Evolutionary conservation across 2,888 invertebrate species (phyloP), one percentile per base, ranked within the genome.

Genomic region (Acleris literana): DNA sequence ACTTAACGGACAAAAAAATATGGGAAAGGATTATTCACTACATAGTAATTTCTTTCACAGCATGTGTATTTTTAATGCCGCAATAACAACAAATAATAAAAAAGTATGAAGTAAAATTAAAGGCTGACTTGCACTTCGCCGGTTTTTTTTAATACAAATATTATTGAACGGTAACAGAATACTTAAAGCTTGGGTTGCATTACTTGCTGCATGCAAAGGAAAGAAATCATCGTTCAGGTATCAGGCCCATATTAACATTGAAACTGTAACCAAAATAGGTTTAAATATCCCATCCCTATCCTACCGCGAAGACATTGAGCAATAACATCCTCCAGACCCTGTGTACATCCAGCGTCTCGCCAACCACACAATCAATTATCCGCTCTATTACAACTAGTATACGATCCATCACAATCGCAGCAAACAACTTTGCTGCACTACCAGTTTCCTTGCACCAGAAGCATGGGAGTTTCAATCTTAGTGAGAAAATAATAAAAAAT

Each of bases 321-420:
- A 87, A 88, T 88, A 86, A 85, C 87, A 87, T 88, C 86, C 86
- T 87, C 75, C 73, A 72, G 76, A 80, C 76, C 74, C 79, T 76
- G 78, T 75, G 77, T 82, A 83, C 82, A 86, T 83, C 86, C 82
- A 86, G 81, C 82, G 82, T 78, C 72, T 72, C 70, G 63, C 69
- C 33, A 58, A 52, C 39, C 22, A 39, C 52, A 33, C 75, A 71
- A 70, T 51, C 64, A 1, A 70, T 44, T 57, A 71, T 60, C 64
- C 60, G 43, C 68, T 46, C 66, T 72, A 75, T 53, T 20, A 1
- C 25, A 0, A 60, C 17, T 13, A 0, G 0, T 22, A 70, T 70
- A 77, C 69, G 63, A 67, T 39, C 22, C 49, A 67, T 16, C 18
- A 13, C 5, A 43, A 59, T 18, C 53, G 78, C 73, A 78, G 56